Base-by-base conservation (phyloP, 1,140 invertebrate genomes). In the Trachymyrmex septentrionalis region DNA sequence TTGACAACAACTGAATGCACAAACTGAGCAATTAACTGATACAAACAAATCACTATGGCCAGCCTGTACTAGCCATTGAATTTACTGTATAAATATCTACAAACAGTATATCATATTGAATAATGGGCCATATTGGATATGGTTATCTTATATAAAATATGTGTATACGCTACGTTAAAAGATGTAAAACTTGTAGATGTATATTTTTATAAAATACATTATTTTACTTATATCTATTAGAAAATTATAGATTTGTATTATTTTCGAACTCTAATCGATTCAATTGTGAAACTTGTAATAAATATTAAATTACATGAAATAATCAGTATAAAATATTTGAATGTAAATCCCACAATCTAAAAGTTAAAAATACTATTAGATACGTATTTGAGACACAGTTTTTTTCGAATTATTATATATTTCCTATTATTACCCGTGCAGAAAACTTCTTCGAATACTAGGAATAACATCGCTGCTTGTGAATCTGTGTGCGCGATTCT, bases 401-500 rank as follows among this genome's bases (percentile, higher is more conserved):
- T 3, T 4, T n/a, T 19, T 9, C 0, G 27, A 61, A 75, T 61
- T 61, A 67, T n/a, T 21, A 44, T 21, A 12, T 38, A n/a, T 27
- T 6, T 12, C 3, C 4, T 63, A n/a, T 34, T 27, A 27, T 57
- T 9, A 16, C 5, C 5, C 12, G 21, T 3, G 9, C 21, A 4
- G 16, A 21, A 71, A 30, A 21, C 12, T 57, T 48, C 34, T 19
- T 12, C 21, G 19, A 48, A 53, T 19, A 21, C 12, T n/a, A 55
- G 48, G 57, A 61, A 44, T 44, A 38, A 48, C 9, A 61, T 81
- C 34, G 50, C 50, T 9, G 69, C 14, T 75, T 50, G 27, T 24
- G 67, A 82, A 59, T 59, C 19, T 14, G 16, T n/a, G 67, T 14
- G 19, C 69, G 55, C 69, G 69, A 75, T 61, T 10, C 38, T 27